Base-by-base conservation (phyloP, 2,888 invertebrate species). In the Nycteola revayana region DNA sequence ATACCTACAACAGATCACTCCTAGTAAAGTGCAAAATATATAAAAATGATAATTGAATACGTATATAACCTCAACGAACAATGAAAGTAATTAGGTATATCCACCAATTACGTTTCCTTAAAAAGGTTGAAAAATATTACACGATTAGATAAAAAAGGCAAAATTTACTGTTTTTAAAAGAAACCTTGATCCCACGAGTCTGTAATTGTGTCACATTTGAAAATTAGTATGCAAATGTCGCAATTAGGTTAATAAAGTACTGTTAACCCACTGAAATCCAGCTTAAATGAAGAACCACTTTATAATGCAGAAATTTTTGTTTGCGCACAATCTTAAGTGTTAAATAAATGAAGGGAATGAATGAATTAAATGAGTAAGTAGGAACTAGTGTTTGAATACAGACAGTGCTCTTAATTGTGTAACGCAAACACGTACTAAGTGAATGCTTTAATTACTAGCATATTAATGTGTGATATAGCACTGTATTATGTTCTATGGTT, bases 171-270 rank as follows among this genome's bases (percentile, higher is more conserved):
- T 75, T 81, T 78, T 31, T 32, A 73, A 75, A 69, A 73, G 67
- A 74, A n/a, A 75, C 70, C 50, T 54, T 69, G 68, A 64, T 56
- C 64, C 69, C 69, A 74, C 73, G 75, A 68, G 62, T 53, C 57
- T 61, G 64, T 76, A 77, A 82, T 76, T 76, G 70, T 68, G 60
- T 58, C 72, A 67, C 69, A 69, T 65, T 69, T 60, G 71, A 69
- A 66, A 68, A 61, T 63, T 60, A 9, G 24, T 48, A 82, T 79
- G 81, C 76, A 83, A 84, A 85, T 82, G 73, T 70, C 56, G 73
- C 74, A 75, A 78, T 79, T 77, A 79, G 66, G 68, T 64, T 75
- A 74, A 78, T 73, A 78, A 76, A 74, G 67, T 62, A 66, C 65
- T 28, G 36, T 48, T 57, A 66, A 56, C 68, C 63, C 57, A 56